Evolutionary conservation across 2,888 invertebrate genomes (phyloP), one percentile per base, ranked within the genome.

Genomic region (Criorhina ranunculi): DNA sequence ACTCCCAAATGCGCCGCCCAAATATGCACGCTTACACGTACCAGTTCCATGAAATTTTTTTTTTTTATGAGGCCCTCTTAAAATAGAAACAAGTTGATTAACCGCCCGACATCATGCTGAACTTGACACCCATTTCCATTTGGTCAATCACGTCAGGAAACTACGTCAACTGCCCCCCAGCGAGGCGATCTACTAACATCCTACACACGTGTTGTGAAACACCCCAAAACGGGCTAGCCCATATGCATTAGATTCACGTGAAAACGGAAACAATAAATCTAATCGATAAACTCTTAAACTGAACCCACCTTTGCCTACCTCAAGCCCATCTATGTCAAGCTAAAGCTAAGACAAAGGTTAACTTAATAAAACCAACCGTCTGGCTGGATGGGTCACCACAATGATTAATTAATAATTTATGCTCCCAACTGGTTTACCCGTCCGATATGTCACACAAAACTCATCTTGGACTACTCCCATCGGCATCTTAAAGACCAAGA

Each of bases 181-280:
- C 69, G 64, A 83, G 83, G 73, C 75, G 42, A 79, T 67, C 78
- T 29, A 67, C 60, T 62, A 31, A 44, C 40, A 29, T 67, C n/a
- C 44, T 73, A 55, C 44, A 33, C 62, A 75, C 55, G 69, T 55
- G 55, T 70, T 69, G 11, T 31, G 67, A 67, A 67, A 67, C 42
- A 2, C 0, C 15, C 24, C 17, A 53, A 33, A 55, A 7, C 49
- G 15, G 46, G 44, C 29, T 15, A 24, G 42, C 15, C 4, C 8
- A 51, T 60, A 24, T 42, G 17, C 17, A 15, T 64, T 29, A 55
- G 31, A 37, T 69, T 69, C 67, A 73, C 35, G 33, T 49, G 33
- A 67, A 73, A 35, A 73, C 67, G 76, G 76, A 81, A 76, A 57
- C 17, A 17, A 55, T 40, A 17, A 51, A 31, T 9, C 15, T 3